Evolutionary conservation across 2,113 vertebrate genomes (phyloP).

Genomic region (Varanus komodoensis): DNA sequence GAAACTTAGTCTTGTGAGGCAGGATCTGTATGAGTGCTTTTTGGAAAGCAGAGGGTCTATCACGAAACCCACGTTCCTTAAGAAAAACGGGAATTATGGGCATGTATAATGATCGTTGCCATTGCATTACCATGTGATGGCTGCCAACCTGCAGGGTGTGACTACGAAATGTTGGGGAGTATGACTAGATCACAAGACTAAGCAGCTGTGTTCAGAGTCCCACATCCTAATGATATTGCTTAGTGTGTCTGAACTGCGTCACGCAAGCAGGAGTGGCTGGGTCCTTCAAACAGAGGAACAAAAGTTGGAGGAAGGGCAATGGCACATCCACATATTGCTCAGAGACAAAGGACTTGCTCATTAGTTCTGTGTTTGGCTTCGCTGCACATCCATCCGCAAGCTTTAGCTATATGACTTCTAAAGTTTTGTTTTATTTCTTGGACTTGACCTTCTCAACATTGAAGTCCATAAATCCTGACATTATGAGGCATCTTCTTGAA

Average conservation of each 20-base stretch:
- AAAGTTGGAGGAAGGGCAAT: neutral
- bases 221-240: neutral
- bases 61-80: neutral
- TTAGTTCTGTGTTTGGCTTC: neutral
- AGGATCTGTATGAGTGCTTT: neutral
- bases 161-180: neutral
- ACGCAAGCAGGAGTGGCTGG: no score
- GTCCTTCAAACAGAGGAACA: neutral
- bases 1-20: no score
- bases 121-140: neutral
- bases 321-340: neutral
- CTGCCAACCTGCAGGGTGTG: neutral
- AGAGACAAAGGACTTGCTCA: neutral
- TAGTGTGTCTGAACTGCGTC: neutral
- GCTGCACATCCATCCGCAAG: neutral
- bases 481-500: constrained; percentile 47
- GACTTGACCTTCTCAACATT: constrained; percentile 37
- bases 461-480: constrained; percentile 20
- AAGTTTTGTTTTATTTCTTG: neutral
- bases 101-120: neutral
- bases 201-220: neutral
- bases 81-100: neutral
- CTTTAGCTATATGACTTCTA: neutral
- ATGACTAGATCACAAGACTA: neutral
- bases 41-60: neutral